These are phyloP conservation scores for Rhea pennata DNA, from an alignment of 2,113 vertebrate species.

Conservation along the genomic window DNA sequence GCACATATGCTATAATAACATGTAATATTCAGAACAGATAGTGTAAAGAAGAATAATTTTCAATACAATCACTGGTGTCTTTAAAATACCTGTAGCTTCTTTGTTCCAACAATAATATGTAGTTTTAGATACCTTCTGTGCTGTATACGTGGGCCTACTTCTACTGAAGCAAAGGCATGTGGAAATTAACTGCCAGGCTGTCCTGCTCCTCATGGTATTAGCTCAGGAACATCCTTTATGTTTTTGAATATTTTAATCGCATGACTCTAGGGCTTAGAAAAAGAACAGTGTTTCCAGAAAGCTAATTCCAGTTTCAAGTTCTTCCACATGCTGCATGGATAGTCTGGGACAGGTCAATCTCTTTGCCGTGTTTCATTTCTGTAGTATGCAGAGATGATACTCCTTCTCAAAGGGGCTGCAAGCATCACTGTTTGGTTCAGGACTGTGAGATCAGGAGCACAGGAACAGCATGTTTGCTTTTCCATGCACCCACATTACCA, in stretches of 20 bases:
- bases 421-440: background rate
- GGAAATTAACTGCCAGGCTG: background rate
- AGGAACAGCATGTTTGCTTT: background rate
- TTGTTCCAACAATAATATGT: background rate
- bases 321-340: background rate
- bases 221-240: background rate
- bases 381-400: background rate
- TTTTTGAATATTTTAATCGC: background rate
- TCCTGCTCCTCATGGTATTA: background rate
- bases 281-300: background rate
- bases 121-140: background rate
- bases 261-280: background rate
- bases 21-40: background rate
- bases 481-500: background rate
- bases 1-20: background rate
- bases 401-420: background rate
- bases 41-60: background rate
- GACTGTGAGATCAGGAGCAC: accelerated
- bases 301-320: background rate
- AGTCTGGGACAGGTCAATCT: background rate
- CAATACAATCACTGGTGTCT: background rate
- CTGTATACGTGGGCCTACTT: background rate
- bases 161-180: background rate
- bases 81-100: background rate
- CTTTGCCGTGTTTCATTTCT: background rate